Evolutionary conservation across 2,888 invertebrate species (phyloP).

Genomic region (Eristalis tenax): DNA sequence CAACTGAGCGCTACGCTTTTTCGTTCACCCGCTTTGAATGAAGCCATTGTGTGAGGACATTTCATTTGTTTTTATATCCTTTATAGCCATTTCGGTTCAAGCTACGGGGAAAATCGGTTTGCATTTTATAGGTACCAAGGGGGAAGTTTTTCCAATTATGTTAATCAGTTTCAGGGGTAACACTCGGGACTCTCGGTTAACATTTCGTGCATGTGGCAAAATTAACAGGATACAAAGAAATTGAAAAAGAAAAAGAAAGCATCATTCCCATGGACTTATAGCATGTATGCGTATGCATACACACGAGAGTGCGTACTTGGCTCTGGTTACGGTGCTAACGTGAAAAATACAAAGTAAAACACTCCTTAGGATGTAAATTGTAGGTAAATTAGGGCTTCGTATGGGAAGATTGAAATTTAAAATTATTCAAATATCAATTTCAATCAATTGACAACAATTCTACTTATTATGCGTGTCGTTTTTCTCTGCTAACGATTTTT

Average conservation of each 20-base stretch:
- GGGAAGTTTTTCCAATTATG: conserved; percentile 30
- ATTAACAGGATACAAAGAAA: background rate
- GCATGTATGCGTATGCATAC: too few species aligned
- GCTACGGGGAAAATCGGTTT: conserved; percentile 6
- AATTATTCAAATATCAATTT: too few species aligned
- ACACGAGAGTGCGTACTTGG: too few species aligned
- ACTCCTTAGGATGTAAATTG: too few species aligned
- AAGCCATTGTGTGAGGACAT: conserved; percentile 15
- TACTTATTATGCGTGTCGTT: too few species aligned
- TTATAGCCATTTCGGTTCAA: conserved; percentile 5
- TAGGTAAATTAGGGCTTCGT: too few species aligned
- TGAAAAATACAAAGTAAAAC: too few species aligned
- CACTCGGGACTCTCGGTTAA: background rate
- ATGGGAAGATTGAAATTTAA: too few species aligned
- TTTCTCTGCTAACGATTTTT: too few species aligned
- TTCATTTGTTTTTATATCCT: conserved; percentile 29
- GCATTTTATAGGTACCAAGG: conserved; percentile 19
- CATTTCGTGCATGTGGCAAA: background rate
- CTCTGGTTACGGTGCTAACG: too few species aligned
- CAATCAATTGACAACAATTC: too few species aligned
- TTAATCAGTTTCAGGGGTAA: conserved; percentile 16
- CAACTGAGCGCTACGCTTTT: background rate
- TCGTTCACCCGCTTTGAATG: background rate
- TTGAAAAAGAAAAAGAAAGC: background rate
- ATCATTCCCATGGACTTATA: background rate